Percentiles rank a stretch among this genome's conserved stretches.
These are phyloP conservation scores for Pao palembangensis DNA, from an alignment of 2,113 vertebrate species.

Conservation along the genomic window DNA sequence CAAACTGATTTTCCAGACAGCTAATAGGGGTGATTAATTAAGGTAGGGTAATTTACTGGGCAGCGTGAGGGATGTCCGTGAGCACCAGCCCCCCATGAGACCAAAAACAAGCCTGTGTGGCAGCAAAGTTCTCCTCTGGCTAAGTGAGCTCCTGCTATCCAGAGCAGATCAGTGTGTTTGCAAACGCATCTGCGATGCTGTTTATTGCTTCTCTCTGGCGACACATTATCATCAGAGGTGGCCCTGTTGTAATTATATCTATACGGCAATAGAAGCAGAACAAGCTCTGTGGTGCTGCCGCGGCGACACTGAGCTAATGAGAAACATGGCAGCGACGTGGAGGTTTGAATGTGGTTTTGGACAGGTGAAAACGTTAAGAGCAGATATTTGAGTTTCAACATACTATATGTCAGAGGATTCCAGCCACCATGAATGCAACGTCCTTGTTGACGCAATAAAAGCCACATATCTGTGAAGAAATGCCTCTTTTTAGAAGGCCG, in stretches of 20 bases:
- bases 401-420: not conserved
- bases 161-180: slow-evolving; percentile 42
- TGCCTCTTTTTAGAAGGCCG: slow-evolving; percentile 4
- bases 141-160: slow-evolving; percentile 40
- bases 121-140: slow-evolving; percentile 53
- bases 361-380: not conserved
- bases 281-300: slow-evolving; percentile 36
- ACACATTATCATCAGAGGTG: slow-evolving; percentile 59
- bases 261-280: slow-evolving; percentile 45
- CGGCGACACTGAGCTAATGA: slow-evolving; percentile 46
- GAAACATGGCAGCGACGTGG: slow-evolving; percentile 18
- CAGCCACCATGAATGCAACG: not conserved
- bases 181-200: slow-evolving; percentile 1
- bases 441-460: slow-evolving; percentile 19
- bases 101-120: slow-evolving; percentile 42
- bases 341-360: not conserved
- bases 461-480: slow-evolving; percentile 1
- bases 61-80: slow-evolving; percentile 25
- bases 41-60: slow-evolving; percentile 14
- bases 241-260: slow-evolving; percentile 63
- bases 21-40: slow-evolving; percentile 46
- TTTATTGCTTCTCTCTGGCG: slow-evolving; percentile 53
- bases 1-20: slow-evolving; percentile 11
- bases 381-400: not conserved
- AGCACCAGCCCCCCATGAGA: slow-evolving; percentile 35